These are phyloP conservation scores for Morbakka virulenta DNA, from an alignment of 30 jellyfish, hydroid and myxozoan genomes.

Conservation along the genomic window DNA sequence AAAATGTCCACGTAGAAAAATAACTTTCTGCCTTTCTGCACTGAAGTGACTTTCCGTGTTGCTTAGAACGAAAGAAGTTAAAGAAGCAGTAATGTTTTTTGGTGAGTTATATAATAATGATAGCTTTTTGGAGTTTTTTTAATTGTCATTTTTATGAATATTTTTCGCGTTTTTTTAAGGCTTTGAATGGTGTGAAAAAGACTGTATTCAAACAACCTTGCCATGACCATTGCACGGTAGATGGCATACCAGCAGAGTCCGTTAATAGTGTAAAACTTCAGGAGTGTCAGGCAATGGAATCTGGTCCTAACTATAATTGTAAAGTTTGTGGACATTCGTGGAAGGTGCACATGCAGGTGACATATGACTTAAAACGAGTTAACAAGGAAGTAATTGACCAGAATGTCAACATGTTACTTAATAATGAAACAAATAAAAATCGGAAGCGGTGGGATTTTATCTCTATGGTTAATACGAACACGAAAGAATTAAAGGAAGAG, in stretches of 20 bases:
- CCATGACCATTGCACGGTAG: slow-evolving; percentile 33
- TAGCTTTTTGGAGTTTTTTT: too few species aligned
- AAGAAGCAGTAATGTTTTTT: too few species aligned
- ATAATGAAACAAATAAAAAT: not conserved
- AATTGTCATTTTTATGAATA: too few species aligned
- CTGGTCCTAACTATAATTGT: slow-evolving; percentile 7
- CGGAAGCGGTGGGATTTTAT: slow-evolving; percentile 8
- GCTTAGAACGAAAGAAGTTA: too few species aligned
- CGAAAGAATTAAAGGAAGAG: slow-evolving; percentile 19
- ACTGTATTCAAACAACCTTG: slow-evolving; percentile 37
- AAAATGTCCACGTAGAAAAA: too few species aligned
- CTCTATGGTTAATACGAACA: not conserved
- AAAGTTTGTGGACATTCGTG: slow-evolving; percentile 42
- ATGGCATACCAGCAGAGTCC: slow-evolving; percentile 35
- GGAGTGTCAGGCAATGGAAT: slow-evolving; percentile 39
- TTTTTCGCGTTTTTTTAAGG: too few species aligned
- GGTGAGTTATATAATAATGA: too few species aligned
- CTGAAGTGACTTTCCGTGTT: too few species aligned
- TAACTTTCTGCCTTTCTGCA: too few species aligned
- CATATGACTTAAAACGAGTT: slow-evolving; percentile 28
- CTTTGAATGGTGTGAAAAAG: not conserved
- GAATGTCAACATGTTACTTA: not conserved
- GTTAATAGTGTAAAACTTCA: slow-evolving; percentile 24
- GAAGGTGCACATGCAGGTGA: slow-evolving; percentile 53
- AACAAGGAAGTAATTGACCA: slow-evolving; percentile 30